Percentiles rank a stretch among this genome's conserved stretches.
Evolutionary conservation across 2,797 vertebrate species (phyloP).

Genomic region (Carapus acus): DNA sequence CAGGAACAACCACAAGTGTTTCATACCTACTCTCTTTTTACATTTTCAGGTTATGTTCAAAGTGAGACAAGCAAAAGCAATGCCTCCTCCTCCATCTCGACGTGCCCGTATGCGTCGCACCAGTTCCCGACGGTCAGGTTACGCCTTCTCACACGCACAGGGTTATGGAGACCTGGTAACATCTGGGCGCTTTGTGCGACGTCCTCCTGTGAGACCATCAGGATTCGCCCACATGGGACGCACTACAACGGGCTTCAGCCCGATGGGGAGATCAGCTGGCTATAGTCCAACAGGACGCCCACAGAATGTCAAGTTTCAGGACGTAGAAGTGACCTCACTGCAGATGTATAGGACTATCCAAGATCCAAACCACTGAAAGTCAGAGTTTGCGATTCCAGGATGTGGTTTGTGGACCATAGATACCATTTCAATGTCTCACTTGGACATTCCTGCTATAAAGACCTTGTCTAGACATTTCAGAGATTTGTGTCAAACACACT

Average conservation of each 20-base stretch:
- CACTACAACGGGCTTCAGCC: slow-evolving; percentile 61
- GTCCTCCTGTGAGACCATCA: slow-evolving; percentile 45
- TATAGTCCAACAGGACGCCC: slow-evolving; percentile 70
- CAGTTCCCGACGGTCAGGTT: slow-evolving; percentile 82
- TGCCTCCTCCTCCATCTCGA: slow-evolving; percentile 58
- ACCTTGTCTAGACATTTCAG: slow-evolving; percentile 6
- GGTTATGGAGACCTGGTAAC: slow-evolving; percentile 92
- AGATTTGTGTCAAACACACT: slow-evolving; percentile 8
- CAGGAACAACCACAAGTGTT: too few species aligned
- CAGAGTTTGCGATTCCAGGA: neutral
- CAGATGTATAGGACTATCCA: slow-evolving; percentile 67
- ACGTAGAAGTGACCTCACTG: slow-evolving; percentile 64
- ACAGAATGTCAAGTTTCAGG: slow-evolving; percentile 44
- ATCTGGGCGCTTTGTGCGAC: slow-evolving; percentile 79
- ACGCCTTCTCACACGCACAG: slow-evolving; percentile 90
- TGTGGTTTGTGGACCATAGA: neutral
- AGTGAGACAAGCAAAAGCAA: slow-evolving; percentile 74
- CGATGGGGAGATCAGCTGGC: slow-evolving; percentile 69
- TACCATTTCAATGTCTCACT: neutral
- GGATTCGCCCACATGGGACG: slow-evolving; percentile 55
- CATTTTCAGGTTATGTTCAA: slow-evolving; percentile 77
- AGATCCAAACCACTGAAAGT: slow-evolving; percentile 52
- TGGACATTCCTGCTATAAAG: neutral
- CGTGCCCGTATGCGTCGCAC: slow-evolving; percentile 67
- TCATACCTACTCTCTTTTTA: neutral